Evolutionary conservation across 2,113 vertebrate species (phyloP).

Genomic region (Sebastes schlegelii): DNA sequence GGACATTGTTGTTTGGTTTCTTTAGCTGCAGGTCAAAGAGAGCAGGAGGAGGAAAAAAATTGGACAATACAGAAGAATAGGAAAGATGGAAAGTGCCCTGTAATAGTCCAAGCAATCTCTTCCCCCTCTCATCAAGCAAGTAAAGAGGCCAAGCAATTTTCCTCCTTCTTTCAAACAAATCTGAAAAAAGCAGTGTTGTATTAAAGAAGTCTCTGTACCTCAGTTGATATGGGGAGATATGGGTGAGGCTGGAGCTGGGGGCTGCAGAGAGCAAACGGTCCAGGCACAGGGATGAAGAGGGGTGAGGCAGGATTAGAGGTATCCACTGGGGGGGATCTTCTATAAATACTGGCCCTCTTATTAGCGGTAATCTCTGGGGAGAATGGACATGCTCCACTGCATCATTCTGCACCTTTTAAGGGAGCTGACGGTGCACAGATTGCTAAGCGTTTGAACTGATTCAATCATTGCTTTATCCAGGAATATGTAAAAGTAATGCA

Average conservation of each 20-base stretch:
- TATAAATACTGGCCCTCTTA: conserved; percentile 87
- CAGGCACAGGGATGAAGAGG: conserved; percentile 62
- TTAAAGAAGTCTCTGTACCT: conserved; percentile 58
- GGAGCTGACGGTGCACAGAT: conserved; percentile 61
- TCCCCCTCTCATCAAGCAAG: conserved; percentile 24
- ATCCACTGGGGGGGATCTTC: conserved; percentile 76
- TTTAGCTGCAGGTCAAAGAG: conserved; percentile 62
- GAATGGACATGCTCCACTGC: conserved; percentile 70
- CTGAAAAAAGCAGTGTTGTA: conserved; percentile 14
- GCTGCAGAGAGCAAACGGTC: conserved; percentile 46
- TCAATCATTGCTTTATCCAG: conserved; percentile 6
- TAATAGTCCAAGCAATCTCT: conserved; percentile 37
- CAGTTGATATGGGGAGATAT: conserved; percentile 20
- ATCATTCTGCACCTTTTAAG: conserved; percentile 85
- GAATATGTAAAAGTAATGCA: conserved; percentile 5
- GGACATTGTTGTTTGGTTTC: conserved; percentile 82
- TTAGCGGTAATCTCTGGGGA: conserved; percentile 84
- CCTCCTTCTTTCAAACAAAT: conserved; percentile 22
- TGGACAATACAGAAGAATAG: conserved; percentile 19
- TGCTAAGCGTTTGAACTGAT: conserved; percentile 29
- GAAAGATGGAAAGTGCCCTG: conserved; percentile 15
- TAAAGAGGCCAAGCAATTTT: conserved; percentile 15
- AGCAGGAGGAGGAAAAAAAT: conserved; percentile 26
- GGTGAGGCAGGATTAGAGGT: conserved; percentile 80
- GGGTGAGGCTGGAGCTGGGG: conserved; percentile 51